Evolutionary conservation across 1,140 invertebrate species (phyloP), one percentile per base, ranked within the genome.

Genomic region (Drosophila fuyamai): DNA sequence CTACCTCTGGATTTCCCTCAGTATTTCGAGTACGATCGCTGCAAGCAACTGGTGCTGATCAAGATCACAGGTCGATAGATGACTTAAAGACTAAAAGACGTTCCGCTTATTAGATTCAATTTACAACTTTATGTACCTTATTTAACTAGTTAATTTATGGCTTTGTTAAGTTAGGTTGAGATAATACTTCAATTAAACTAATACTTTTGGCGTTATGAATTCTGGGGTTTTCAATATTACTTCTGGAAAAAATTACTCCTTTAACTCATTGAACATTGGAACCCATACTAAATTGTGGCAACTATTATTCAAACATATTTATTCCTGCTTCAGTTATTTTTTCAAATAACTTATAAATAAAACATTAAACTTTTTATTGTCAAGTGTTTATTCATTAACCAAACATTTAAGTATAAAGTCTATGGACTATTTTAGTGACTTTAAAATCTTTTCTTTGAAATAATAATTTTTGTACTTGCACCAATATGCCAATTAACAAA

Each of bases 1-100:
- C 76, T 97, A 40, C 93, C 94, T 1, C 91, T 95, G n/a, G 94
- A 96, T 91, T 97, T 97, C 90, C 94, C 96, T 4, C 96, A 96
- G 91, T 97, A 96, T 93, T 97, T 98, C 79, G 94, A 95, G 6
- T 98, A 98, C 81, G 95, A 97, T 57, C 93, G 96, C 57, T 94
- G 95, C 1, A 95, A 96, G 81, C 94, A 97, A 81, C 92, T 98
- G 61, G 94, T 97, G 13, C 86, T 97, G 41, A 96, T 96, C 94
- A 95, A 95, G 92, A 95, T 97, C 65, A 92, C 85, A 23, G 71
- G 54, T 13, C 74, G 66, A 36, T 61, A 41, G 5, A 10, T 3
- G 16, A 18, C 9, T 18, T 13, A 10, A 5, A 35, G 6, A 8
- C n/a, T 0, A 32, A 16, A 32, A 35, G 32, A 58, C 27, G 5